Base-by-base conservation (phyloP, 1,140 invertebrate genomes). In the Spodoptera litura region DNA sequence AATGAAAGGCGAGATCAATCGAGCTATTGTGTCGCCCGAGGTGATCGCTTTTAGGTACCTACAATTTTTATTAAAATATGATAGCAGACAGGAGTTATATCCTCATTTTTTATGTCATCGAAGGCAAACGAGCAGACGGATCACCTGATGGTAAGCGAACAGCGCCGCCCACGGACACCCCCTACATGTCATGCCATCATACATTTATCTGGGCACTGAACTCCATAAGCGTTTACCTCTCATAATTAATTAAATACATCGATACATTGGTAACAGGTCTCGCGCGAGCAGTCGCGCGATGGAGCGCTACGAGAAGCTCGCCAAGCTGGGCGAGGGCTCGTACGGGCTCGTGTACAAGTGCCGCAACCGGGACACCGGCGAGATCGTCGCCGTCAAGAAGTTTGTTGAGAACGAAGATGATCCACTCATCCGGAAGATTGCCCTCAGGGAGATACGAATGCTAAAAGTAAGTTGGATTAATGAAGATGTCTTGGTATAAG, bases 291-390 rank as follows among this genome's bases (percentile, higher is more conserved):
- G 97, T 88, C 97, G 97, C 91, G 96, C 97, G 85, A 99, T 99
- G 99, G 99, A 99, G 94, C 97, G 99, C 77, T 99, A 99, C 95
- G 99, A 99, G 94, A 99, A 99, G 94, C 95, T 99, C 15, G 97
- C 96, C 58, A 99, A 99, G 89, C 97, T 99, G 52, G 99, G 99
- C 78, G 99, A 99, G 95, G 99, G 99, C 73, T 99, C 98, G 56
- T 99, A 99, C 94, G 99, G 99, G 9, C 97, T 99, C 76, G 99
- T 99, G 62, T 99, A 99, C 96, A 99, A 99, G 94, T 99, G 99
- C 94, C 97, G 98, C 59, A 99, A 99, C 95, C 96, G 98, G 83
- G 99, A 99, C 86, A 99, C 98, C 2, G 98, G 98, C 6, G 97
- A 99, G 87, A 95, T 99, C 58, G 99, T 99, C 12, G 99, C 99